Evolutionary conservation across 2,113 vertebrate genomes (phyloP), one percentile per base, ranked within the genome.

Genomic region (Malurus melanocephalus): DNA sequence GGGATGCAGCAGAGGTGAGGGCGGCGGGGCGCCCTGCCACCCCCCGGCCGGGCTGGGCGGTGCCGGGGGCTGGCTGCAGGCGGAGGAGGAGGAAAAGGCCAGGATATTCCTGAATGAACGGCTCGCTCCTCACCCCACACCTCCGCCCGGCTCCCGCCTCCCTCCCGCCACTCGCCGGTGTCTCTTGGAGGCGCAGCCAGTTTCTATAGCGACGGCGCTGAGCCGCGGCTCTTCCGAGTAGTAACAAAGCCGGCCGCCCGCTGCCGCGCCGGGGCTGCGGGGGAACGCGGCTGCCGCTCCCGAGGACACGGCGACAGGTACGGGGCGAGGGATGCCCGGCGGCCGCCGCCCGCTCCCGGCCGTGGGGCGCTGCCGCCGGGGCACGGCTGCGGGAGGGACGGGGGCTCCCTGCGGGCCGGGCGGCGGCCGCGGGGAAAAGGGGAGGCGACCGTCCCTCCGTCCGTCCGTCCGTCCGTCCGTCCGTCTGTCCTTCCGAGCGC

Each of bases 191-290:
- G 92, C 68, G 92, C 89, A 91, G 95, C 75, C 93, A 92, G 95
- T 96, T 96, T 94, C 95, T 94, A 96, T 96, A 92, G 95, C 95
- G 94, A 96, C 95, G 71, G 93, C 80, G 85, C 88, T 53, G 94
- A 77, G 81, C 92, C 90, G 67, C 85, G 82, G 85, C 93, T 92
- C 87, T 69, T 79, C 72, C 72, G 79, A 90, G 88, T 95, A 95
- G 90, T 90, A 95, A 95, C 95, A 94, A 95, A 95, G 93, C 94
- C 93, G 49, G 59, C 61, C 40, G 80, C 85, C 60, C 66, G 68
- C 87, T 8, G 76, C 80, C 64, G 93, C 67, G 72, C 77, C 22
- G 73, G 73, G 51, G 80, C 66, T 67, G 69, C 74, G 60, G 23
- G 59, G 26, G 18, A 40, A 52, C 52, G 26, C 28, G 68, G 33